Conservation (phyloP, 64 coral and sea anemone species). For the Hydrozoanthus tunicans region DNA sequence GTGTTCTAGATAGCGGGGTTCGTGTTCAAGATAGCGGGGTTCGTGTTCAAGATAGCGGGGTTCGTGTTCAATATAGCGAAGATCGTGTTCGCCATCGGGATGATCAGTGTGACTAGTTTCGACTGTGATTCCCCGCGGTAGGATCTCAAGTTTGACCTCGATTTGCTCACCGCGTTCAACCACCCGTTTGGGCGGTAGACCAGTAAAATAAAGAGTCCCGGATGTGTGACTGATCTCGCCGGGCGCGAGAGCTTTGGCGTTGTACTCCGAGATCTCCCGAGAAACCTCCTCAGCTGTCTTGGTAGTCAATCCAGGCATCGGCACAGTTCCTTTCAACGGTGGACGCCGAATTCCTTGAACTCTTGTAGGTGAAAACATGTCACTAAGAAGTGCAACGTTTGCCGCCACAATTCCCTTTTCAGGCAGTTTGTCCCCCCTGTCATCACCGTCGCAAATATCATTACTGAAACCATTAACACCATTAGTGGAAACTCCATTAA, state of each 20-base stretch:
- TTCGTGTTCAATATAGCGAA: conserved; percentile 26
- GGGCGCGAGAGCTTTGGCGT: conserved; percentile 86
- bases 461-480: conserved; percentile 1
- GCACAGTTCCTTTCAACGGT: conserved; percentile 75
- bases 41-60: not conserved
- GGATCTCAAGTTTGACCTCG: conserved; percentile 17
- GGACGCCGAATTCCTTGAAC: conserved; percentile 33
- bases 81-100: conserved; percentile 34
- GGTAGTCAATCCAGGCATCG: conserved; percentile 80
- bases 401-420: conserved; percentile 77
- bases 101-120: conserved; percentile 1
- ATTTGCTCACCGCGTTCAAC: conserved; percentile 38
- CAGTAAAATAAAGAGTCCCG: conserved; percentile 73
- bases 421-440: conserved; percentile 10
- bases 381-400: conserved; percentile 71
- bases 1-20: not conserved
- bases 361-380: conserved; percentile 74
- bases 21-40: not conserved
- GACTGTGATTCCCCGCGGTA: conserved; percentile 48
- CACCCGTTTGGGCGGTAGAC: conserved; percentile 73
- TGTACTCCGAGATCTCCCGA: conserved; percentile 88
- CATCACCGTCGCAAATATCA: not conserved
- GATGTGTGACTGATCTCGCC: conserved; percentile 84
- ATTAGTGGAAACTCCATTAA: conserved; percentile 18
- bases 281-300: conserved; percentile 73